phyloP scores from a whole-genome alignment of 2,888 invertebrate species.

The Embidobia sp. region DNA sequence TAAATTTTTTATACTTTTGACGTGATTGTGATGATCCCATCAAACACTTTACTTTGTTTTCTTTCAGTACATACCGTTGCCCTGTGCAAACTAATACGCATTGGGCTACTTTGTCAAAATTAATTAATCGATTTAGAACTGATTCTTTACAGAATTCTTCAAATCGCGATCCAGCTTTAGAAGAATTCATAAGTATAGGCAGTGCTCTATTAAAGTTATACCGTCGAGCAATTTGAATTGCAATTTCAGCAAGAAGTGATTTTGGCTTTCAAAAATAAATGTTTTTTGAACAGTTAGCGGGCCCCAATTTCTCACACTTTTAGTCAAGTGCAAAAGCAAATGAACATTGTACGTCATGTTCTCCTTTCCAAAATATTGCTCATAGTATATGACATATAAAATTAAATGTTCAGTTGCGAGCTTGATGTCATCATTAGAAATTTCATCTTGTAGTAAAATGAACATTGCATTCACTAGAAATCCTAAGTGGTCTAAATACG shows the following conservation, averaged over 20 bases:
- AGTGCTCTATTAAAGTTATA: conserved; percentile 14
- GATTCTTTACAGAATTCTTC: too few relatives aligned
- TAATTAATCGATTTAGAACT: too few relatives aligned
- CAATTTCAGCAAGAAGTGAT: conserved; percentile 22
- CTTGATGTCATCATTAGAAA: too few relatives aligned
- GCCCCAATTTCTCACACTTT: conserved; percentile 20
- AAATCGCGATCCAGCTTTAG: too few relatives aligned
- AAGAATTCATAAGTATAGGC: background rate
- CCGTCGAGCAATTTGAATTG: conserved; percentile 27
- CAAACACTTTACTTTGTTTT: too few relatives aligned
- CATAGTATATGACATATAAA: background rate
- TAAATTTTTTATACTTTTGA: too few relatives aligned
- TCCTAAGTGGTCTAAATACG: conserved; percentile 2
- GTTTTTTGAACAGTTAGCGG: conserved; percentile 9
- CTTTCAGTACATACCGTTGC: too few relatives aligned
- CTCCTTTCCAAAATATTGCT: conserved; percentile 19
- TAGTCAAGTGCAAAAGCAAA: conserved; percentile 12
- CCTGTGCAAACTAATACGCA: too few relatives aligned
- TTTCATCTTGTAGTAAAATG: conserved; percentile 9
- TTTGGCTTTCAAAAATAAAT: conserved; percentile 45
- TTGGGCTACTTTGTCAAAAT: too few relatives aligned
- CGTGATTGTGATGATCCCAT: too few relatives aligned
- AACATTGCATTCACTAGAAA: conserved; percentile 6
- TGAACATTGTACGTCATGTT: too few relatives aligned
- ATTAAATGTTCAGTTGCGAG: conserved; percentile 1